phyloP scores from a whole-genome alignment of 2,888 invertebrate species.

The Drosophila setosimentum region DNA sequence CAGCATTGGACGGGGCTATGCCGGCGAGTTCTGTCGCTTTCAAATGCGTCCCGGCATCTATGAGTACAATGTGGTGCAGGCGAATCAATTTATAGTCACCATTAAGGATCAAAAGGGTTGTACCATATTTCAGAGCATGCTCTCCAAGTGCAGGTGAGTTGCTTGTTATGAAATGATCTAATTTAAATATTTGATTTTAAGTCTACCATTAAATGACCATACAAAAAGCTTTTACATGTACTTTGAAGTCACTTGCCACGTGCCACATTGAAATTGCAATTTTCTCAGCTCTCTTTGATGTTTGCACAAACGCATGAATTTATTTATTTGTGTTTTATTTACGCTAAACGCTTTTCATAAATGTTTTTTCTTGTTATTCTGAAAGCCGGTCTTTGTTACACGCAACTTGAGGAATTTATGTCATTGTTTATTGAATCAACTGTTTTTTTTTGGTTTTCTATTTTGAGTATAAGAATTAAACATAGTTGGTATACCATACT shows the following conservation, averaged over 20 bases:
- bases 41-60: conserved; percentile 95
- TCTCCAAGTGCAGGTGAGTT: conserved; percentile 90
- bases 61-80: conserved; percentile 92
- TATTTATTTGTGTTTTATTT: neutral
- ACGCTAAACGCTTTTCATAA: neutral
- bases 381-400: neutral
- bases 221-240: neutral
- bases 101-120: conserved; percentile 89
- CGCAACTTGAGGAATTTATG: neutral
- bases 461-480: neutral
- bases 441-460: neutral
- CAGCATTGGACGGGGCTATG: conserved; percentile 94
- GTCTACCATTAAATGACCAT: conserved; percentile 12
- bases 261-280: neutral
- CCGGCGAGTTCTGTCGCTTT: conserved; percentile 97
- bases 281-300: neutral
- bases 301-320: neutral
- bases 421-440: neutral
- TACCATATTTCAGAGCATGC: conserved; percentile 91
- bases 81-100: conserved; percentile 96
- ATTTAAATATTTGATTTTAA: neutral
- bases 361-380: neutral
- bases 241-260: neutral
- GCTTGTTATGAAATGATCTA: neutral
- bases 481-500: neutral